Evolutionary conservation across 2,797 vertebrate species (phyloP).

Genomic region (Ptychadena robeensis): DNA sequence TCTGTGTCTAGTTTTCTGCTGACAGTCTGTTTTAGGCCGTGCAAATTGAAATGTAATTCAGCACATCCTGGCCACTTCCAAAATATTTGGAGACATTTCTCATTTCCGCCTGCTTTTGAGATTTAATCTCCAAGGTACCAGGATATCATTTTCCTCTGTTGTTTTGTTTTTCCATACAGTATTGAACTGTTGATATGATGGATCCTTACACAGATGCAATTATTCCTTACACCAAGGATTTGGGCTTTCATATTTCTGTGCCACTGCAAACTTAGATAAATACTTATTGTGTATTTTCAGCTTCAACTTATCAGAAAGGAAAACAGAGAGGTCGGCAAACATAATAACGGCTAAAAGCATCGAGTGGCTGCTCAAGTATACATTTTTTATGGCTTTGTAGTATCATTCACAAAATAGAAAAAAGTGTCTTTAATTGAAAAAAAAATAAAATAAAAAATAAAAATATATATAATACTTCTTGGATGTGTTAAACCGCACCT

Average conservation of each 20-base stretch:
- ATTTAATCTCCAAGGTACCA: constrained; percentile 28
- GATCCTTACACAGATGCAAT: constrained; percentile 46
- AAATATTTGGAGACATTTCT: constrained; percentile 47
- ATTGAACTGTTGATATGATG: constrained; percentile 40
- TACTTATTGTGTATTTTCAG: constrained; percentile 7
- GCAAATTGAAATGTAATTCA: constrained; percentile 43
- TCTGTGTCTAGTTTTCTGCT: constrained; percentile 2
- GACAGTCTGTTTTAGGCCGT: neutral
- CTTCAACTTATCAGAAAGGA: constrained; percentile 15
- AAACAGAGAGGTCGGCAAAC: neutral
- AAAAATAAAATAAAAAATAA: neutral
- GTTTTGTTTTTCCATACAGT: constrained; percentile 33
- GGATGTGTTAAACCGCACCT: no score
- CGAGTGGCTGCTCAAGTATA: neutral
- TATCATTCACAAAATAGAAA: neutral
- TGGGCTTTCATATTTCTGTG: constrained; percentile 21
- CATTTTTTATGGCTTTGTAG: neutral
- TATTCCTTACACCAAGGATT: constrained; percentile 18
- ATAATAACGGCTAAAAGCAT: neutral
- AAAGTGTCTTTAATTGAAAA: neutral
- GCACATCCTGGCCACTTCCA: constrained; percentile 28
- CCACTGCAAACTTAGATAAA: neutral
- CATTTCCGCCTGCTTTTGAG: constrained; percentile 12
- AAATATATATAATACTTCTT: no score
- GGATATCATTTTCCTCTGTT: constrained; percentile 15